Percentiles rank a stretch among this genome's conserved stretches.
These are phyloP conservation scores for Danaus plexippus DNA, from an alignment of 1,140 invertebrate species.

Conservation along the genomic window DNA sequence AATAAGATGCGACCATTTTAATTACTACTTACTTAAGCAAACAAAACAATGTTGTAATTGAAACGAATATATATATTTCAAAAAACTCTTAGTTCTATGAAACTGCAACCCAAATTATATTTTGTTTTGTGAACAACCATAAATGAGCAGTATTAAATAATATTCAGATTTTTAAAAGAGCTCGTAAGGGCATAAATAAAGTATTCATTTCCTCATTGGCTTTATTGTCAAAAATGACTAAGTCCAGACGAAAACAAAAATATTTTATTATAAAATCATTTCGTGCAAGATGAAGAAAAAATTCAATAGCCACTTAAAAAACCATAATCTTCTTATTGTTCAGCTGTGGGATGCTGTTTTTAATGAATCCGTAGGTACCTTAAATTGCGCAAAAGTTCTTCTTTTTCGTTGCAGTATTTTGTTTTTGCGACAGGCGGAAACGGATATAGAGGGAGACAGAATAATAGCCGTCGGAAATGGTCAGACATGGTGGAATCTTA, in stretches of 20 bases:
- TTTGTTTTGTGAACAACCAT: no score
- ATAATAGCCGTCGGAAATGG: slow-evolving; percentile 71
- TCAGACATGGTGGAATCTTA: slow-evolving; percentile 67
- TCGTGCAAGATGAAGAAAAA: slow-evolving; percentile 10
- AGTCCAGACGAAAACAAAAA: slow-evolving; percentile 17
- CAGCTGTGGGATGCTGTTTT: slow-evolving; percentile 22
- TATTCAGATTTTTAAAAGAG: no score
- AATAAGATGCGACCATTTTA: no score
- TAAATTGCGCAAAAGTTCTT: slow-evolving; percentile 35
- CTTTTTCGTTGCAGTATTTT: slow-evolving; percentile 58
- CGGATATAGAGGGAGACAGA: slow-evolving; percentile 70
- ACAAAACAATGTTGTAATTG: no score
- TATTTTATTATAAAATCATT: slow-evolving; percentile 13
- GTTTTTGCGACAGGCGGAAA: slow-evolving; percentile 68
- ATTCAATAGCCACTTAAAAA: slow-evolving; percentile 29
- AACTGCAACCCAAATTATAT: no score
- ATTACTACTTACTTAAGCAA: no score
- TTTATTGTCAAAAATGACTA: not conserved
- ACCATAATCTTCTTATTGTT: slow-evolving; percentile 31
- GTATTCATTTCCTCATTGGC: no score
- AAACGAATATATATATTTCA: no score
- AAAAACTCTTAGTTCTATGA: no score
- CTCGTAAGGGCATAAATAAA: no score
- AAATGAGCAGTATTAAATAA: no score
- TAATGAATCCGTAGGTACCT: slow-evolving; percentile 27